A percentile compares a stretch with the other conserved stretches of the same genome.
Conservation (phyloP, 1,140 invertebrate genomes). For the Tetramorium simillimum region DNA sequence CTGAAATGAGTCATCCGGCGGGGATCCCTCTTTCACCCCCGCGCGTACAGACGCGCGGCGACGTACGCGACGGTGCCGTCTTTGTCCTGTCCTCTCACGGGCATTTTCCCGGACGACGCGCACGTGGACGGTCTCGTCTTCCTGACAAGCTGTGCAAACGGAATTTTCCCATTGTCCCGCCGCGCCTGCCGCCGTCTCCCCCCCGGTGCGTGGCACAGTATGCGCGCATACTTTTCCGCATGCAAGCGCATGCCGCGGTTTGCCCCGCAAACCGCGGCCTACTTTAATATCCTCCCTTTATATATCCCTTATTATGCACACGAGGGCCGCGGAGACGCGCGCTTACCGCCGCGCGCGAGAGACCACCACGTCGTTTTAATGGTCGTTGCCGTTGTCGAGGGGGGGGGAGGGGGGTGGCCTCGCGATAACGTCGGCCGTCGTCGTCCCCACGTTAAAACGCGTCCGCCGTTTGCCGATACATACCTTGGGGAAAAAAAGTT, state of each 20-base stretch:
- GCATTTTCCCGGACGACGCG: conserved; percentile 45
- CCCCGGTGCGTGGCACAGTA: conserved; percentile 12
- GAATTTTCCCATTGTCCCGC: conserved; percentile 69
- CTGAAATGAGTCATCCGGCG: conserved; percentile 13
- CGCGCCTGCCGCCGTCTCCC: conserved; percentile 32
- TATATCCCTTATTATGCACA: conserved; percentile 12
- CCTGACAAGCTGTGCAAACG: conserved; percentile 70
- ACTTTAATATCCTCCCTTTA: conserved; percentile 63
- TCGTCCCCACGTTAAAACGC: background rate
- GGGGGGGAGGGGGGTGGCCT: background rate
- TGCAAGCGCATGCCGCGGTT: conserved; percentile 30
- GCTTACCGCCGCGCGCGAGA: conserved; percentile 12
- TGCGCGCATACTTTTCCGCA: conserved; percentile 16
- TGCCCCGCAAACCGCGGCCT: conserved; percentile 56
- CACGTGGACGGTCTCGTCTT: conserved; percentile 40
- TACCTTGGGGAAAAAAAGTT: background rate
- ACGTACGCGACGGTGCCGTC: background rate
- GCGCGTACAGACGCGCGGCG: background rate
- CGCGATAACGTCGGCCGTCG: conserved; percentile 32
- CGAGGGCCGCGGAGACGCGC: conserved; percentile 46
- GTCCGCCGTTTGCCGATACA: background rate
- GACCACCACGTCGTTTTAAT: background rate
- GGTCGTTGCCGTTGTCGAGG: background rate
- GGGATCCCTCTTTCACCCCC: background rate
- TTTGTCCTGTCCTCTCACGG: conserved; percentile 22